Base-by-base conservation (phyloP, 1,140 invertebrate species). In the Drosophila pachea region DNA sequence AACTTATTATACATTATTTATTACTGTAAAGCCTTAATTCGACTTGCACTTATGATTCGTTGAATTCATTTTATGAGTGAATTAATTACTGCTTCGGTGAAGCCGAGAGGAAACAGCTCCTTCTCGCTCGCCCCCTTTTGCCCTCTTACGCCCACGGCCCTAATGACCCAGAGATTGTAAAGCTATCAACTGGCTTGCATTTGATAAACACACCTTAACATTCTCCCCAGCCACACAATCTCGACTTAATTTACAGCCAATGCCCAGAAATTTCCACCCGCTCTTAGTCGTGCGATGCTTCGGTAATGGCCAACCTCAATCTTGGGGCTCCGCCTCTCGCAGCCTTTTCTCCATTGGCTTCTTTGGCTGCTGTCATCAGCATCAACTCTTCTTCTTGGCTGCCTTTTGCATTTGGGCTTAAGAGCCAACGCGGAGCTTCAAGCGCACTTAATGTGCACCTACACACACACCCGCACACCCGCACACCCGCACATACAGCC, bases 391-490 rank as follows among this genome's bases (percentile, higher is more conserved):
- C 67, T 59, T 22, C 22, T 56, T 56, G 16, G 12, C 11, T 62
- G 14, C 43, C 35, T 68, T 68, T 38, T 68, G 59, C 59, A 62
- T 55, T 49, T 54, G 58, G 58, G 32, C 59, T 42, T 62, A 42
- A 55, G 52, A 49, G 40, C 59, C 43, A 48, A 16, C 47, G 58
- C 47, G 38, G 68, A 67, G 61, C 67, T 63, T 63, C 59, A 64
- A 78, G 75, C 68, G 75, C 76, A 78, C 75, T 78, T 78, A 78
- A 78, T 77, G 75, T 73, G 69, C 69, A 52, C 31, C 68, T 43
- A 72, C 38, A 66, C 62, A 73, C 32, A 36, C 40, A 53, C n/a
- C n/a, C n/a, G n/a, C n/a, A n/a, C n/a, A n/a, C n/a, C n/a, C n/a
- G n/a, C n/a, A n/a, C n/a, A n/a, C n/a, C n/a, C n/a, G n/a, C 45